Percentiles rank a stretch among this genome's conserved stretches.
Conservation (phyloP, 2,113 vertebrate species). For the Oplegnathus fasciatus region DNA sequence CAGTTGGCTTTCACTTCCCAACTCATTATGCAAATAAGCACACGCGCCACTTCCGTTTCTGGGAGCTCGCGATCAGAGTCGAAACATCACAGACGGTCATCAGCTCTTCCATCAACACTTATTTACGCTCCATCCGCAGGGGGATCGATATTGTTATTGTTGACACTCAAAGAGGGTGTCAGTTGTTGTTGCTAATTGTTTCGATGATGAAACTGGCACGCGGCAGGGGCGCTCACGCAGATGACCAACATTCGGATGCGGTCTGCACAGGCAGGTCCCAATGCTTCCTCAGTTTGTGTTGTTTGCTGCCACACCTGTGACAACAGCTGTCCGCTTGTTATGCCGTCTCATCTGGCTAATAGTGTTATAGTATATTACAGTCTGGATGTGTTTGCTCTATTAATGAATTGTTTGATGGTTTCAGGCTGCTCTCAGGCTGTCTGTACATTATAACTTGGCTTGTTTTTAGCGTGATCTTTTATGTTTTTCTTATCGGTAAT, state of each 20-base stretch:
- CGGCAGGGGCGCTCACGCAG: background rate
- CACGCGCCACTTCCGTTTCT: background rate
- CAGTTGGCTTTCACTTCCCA: background rate
- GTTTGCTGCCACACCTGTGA: conserved; percentile 41
- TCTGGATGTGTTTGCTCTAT: conserved; percentile 44
- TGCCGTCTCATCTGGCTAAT: conserved; percentile 29
- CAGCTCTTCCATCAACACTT: background rate
- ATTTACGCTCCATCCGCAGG: background rate
- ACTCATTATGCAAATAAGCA: conserved; percentile 13
- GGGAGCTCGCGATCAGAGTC: background rate
- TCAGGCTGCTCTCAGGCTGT: background rate
- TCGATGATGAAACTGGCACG: background rate
- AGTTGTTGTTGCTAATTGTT: conserved; percentile 1
- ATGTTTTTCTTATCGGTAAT: background rate
- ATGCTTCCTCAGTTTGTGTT: background rate
- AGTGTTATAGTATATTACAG: background rate
- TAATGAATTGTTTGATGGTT: conserved; percentile 8
- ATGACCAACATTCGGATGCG: background rate
- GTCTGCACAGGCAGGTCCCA: background rate
- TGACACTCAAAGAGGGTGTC: background rate
- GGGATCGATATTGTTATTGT: background rate
- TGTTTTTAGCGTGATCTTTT: background rate
- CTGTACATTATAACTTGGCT: background rate
- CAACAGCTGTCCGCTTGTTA: conserved; percentile 47
- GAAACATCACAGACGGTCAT: conserved; percentile 9